These are phyloP conservation scores for Tridacna gigas DNA, from an alignment of 2,888 invertebrate species.

Conservation along the genomic window DNA sequence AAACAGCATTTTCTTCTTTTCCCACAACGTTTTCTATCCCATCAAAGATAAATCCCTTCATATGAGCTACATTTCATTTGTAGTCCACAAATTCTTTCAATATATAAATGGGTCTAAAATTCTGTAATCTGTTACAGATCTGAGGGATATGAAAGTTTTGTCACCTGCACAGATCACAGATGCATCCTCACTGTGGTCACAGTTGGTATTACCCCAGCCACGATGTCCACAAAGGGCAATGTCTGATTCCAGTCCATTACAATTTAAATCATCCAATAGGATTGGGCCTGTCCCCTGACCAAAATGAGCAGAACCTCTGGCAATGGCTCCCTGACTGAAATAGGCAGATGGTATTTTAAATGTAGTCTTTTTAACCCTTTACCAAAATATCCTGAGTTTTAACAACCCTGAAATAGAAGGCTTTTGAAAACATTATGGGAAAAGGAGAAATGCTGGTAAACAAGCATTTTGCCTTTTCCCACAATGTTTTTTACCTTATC, in stretches of 20 bases:
- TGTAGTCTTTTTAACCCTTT: neutral
- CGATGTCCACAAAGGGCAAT: conserved; percentile 72
- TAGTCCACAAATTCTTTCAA: no score
- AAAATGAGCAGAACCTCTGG: conserved; percentile 58
- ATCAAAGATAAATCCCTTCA: neutral
- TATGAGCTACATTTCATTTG: neutral
- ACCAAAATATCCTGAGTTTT: neutral
- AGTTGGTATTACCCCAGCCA: conserved; percentile 72
- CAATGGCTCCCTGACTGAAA: conserved; percentile 47
- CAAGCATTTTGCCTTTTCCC: neutral
- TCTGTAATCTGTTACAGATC: no score
- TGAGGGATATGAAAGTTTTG: conserved; percentile 37
- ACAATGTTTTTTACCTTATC: neutral
- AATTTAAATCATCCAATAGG: conserved; percentile 73
- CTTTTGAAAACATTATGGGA: neutral
- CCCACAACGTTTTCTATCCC: neutral
- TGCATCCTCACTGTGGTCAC: conserved; percentile 74
- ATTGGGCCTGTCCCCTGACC: conserved; percentile 65
- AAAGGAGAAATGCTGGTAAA: neutral
- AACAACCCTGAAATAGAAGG: neutral
- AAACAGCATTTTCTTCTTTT: neutral
- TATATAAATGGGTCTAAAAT: no score
- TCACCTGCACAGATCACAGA: conserved; percentile 75
- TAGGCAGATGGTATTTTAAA: neutral
- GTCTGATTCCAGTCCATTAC: conserved; percentile 69